phyloP scores from a whole-genome alignment of 2,888 invertebrate species.

The Diaphora mendica region DNA sequence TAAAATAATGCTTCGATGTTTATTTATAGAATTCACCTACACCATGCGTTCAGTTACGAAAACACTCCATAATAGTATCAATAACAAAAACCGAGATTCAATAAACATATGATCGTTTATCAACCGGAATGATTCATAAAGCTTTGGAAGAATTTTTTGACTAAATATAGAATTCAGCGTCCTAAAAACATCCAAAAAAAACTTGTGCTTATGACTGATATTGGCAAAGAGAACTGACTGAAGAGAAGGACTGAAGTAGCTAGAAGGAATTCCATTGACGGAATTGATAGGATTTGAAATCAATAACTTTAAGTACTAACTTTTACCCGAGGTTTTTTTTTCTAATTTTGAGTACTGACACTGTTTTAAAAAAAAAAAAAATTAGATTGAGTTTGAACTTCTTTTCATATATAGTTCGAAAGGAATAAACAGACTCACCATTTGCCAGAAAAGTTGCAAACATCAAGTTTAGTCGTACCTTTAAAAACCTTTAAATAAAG shows the following conservation, averaged over 20 bases:
- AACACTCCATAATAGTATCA: neutral
- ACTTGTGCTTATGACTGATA: neutral
- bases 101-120: neutral
- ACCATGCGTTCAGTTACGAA: neutral
- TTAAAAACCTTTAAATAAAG: no score
- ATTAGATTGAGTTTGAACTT: no score
- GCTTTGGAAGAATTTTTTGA: neutral
- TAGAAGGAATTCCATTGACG: neutral
- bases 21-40: neutral
- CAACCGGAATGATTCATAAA: conserved; percentile 2
- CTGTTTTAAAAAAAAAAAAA: neutral
- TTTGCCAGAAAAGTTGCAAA: no score
- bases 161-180: conserved; percentile 11
- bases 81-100: neutral
- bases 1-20: no score
- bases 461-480: neutral
- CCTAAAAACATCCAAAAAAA: neutral
- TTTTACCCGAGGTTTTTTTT: neutral
- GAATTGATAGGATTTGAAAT: neutral
- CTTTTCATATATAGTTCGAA: neutral
- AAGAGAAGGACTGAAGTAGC: neutral
- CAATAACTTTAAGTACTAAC: neutral
- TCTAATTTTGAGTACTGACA: neutral
- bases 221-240: neutral
- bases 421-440: neutral